phyloP scores from a whole-genome alignment of 92 coral and sea anemone species.

The Ricordea florida region DNA sequence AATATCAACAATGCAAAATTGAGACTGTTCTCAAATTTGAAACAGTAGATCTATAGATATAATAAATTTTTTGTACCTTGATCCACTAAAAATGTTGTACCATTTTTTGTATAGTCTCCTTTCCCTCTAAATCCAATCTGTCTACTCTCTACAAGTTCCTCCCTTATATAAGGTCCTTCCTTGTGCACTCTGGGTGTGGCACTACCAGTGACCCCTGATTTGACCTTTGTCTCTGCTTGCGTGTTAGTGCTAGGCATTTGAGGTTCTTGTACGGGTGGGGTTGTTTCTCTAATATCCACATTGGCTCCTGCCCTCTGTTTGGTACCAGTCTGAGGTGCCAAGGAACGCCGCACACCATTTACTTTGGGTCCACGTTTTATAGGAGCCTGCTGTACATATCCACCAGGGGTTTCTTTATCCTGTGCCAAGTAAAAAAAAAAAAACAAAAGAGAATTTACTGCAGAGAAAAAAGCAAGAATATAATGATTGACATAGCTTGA shows the following conservation, averaged over 20 bases:
- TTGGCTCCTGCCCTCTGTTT: slow-evolving; percentile 26
- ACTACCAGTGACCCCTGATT: background rate
- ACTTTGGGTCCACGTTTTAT: slow-evolving; percentile 78
- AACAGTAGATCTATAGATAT: too few species aligned
- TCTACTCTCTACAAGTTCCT: background rate
- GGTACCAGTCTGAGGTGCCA: slow-evolving; percentile 51
- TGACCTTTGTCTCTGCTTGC: background rate
- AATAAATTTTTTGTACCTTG: background rate
- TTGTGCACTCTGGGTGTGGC: background rate
- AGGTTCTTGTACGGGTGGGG: slow-evolving; percentile 27
- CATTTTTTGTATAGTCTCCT: slow-evolving; percentile 21
- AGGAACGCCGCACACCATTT: slow-evolving; percentile 80
- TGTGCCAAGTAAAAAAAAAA: background rate
- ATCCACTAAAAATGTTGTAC: slow-evolving; percentile 62
- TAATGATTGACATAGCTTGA: too few species aligned
- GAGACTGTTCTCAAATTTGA: too few species aligned
- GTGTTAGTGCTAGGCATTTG: background rate
- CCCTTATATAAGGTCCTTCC: background rate
- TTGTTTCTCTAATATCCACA: slow-evolving; percentile 48
- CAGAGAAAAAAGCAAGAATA: too few species aligned
- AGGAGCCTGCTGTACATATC: slow-evolving; percentile 33
- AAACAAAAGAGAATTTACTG: too few species aligned
- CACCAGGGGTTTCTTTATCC: slow-evolving; percentile 62
- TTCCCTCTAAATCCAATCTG: background rate
- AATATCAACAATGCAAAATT: too few species aligned